Evolutionary conservation across 2,888 invertebrate species (phyloP).

Genomic region (Myopa testacea): DNA sequence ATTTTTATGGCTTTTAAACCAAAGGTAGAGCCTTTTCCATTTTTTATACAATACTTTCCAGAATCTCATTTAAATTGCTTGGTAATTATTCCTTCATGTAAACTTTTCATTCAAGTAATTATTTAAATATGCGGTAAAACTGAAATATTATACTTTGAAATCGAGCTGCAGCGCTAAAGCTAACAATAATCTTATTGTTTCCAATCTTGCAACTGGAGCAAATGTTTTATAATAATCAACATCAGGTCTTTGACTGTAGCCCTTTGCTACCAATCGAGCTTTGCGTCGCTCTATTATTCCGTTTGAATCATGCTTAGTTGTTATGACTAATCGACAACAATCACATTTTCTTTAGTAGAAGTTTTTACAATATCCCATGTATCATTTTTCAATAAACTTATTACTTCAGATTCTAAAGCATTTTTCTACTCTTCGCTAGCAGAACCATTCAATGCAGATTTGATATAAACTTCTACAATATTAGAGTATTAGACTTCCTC

Average conservation of each 20-base stretch:
- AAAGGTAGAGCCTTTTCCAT: constrained; percentile 16
- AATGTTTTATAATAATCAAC: constrained; percentile 42
- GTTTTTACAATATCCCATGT: constrained; percentile 40
- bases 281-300: constrained; percentile 37
- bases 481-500: constrained; percentile 36
- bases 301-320: constrained; percentile 35
- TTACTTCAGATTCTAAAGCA: constrained; percentile 42
- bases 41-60: constrained; percentile 39
- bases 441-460: constrained; percentile 37
- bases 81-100: constrained; percentile 41
- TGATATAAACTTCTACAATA: constrained; percentile 36
- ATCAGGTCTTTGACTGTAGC: constrained; percentile 38
- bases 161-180: constrained; percentile 41
- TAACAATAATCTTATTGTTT: constrained; percentile 42
- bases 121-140: constrained; percentile 43
- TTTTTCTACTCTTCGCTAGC: constrained; percentile 39
- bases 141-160: no score
- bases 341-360: constrained; percentile 4
- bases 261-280: constrained; percentile 40
- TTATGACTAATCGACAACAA: constrained; percentile 45
- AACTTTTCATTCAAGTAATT: constrained; percentile 38
- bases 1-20: no score
- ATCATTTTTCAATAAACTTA: constrained; percentile 42
- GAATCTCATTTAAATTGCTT: constrained; percentile 37
- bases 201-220: constrained; percentile 41